A percentile compares a stretch with the other conserved stretches of the same genome.
These are phyloP conservation scores for Phania funesta DNA, from an alignment of 2,888 invertebrate species.

Conservation along the genomic window DNA sequence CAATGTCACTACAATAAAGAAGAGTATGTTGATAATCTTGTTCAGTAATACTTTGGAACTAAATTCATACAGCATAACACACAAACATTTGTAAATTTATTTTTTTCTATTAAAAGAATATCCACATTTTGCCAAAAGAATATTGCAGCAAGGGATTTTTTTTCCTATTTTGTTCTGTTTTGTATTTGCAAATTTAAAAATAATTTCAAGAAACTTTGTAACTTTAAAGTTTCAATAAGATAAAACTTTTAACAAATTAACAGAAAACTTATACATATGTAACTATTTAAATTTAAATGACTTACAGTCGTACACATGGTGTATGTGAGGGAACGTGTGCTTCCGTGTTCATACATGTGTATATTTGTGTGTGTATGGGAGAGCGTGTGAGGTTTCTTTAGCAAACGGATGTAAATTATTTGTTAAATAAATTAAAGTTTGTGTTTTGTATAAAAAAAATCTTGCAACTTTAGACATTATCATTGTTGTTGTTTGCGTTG, in stretches of 20 bases:
- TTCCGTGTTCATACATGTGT: neutral
- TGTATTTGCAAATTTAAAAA: neutral
- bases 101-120: too few species aligned
- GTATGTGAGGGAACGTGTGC: neutral
- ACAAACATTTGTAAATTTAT: too few species aligned
- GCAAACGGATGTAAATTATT: slow-evolving; percentile 33
- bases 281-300: neutral
- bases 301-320: neutral
- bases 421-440: neutral
- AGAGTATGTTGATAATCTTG: too few species aligned
- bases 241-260: slow-evolving; percentile 11
- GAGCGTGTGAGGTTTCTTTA: slow-evolving; percentile 1
- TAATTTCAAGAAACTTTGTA: neutral
- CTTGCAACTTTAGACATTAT: neutral
- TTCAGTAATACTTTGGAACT: too few species aligned
- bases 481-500: neutral
- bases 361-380: neutral
- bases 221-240: neutral
- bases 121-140: too few species aligned
- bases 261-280: too few species aligned
- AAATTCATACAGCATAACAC: too few species aligned
- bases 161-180: neutral
- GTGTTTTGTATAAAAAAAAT: neutral
- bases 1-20: too few species aligned
- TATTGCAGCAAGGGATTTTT: too few species aligned